Conservation (phyloP, 2,113 vertebrate genomes). For the Craseonycteris thonglongyai region DNA sequence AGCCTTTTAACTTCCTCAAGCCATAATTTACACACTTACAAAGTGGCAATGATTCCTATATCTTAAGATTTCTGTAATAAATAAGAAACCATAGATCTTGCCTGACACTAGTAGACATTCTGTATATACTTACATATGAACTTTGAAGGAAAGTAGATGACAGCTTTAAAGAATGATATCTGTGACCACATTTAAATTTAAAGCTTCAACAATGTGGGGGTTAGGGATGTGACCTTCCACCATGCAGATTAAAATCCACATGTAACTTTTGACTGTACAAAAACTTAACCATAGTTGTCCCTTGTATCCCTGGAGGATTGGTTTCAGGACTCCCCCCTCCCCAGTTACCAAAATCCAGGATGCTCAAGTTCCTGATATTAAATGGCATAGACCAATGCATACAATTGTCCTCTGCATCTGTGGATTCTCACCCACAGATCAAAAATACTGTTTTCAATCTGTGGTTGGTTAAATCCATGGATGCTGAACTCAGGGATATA, state of each 20-base stretch:
- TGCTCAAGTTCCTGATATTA: background rate
- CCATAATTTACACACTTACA: background rate
- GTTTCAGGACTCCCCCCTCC: background rate
- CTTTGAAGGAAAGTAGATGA: background rate
- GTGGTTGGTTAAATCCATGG: background rate
- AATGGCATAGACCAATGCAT: background rate
- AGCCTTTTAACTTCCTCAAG: background rate
- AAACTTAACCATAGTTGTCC: background rate
- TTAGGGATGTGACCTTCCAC: background rate
- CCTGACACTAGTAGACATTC: background rate
- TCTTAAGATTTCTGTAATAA: background rate
- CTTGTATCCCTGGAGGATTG: background rate
- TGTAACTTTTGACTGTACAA: background rate
- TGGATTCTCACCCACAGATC: background rate
- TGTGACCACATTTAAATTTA: background rate
- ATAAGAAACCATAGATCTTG: background rate
- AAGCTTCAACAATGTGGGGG: background rate
- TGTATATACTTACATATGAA: background rate
- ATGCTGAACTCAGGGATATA: no score
- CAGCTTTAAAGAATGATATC: background rate
- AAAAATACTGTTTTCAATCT: background rate
- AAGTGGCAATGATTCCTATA: background rate
- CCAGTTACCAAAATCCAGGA: background rate
- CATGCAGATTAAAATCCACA: background rate
- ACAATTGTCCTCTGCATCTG: background rate